Conservation (phyloP, 1,140 invertebrate species). For the Neuroterus valhalla region DNA sequence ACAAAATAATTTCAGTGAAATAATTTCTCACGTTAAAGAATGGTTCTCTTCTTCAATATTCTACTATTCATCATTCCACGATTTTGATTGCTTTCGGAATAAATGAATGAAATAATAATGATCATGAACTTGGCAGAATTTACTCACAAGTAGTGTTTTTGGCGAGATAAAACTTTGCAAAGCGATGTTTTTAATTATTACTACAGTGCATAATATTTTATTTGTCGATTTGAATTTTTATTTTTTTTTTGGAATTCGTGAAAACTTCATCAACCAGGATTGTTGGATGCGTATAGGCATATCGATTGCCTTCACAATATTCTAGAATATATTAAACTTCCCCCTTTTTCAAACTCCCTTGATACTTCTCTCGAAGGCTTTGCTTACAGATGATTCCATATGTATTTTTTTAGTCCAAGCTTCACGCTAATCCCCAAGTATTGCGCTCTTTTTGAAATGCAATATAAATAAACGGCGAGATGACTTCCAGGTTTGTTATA, state of each 20-base stretch:
- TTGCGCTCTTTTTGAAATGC: slow-evolving; percentile 44
- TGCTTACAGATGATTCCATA: slow-evolving; percentile 40
- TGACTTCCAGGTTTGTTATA: slow-evolving; percentile 16
- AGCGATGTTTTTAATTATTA: no score
- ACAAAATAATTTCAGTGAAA: no score
- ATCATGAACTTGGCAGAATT: no score
- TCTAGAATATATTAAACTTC: slow-evolving; percentile 33
- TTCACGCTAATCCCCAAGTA: slow-evolving; percentile 44
- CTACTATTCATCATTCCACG: no score
- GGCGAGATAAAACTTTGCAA: no score
- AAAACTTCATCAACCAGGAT: slow-evolving; percentile 4
- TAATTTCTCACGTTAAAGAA: no score
- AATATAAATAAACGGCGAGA: slow-evolving; percentile 43
- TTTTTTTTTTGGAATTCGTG: neutral
- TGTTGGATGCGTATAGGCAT: neutral
- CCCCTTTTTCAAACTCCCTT: slow-evolving; percentile 18
- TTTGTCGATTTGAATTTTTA: neutral
- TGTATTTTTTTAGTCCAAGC: slow-evolving; percentile 36
- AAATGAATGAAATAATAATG: no score
- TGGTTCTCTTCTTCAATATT: no score
- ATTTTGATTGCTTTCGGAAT: no score
- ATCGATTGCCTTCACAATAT: slow-evolving; percentile 41
- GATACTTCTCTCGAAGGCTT: slow-evolving; percentile 9
- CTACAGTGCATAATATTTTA: neutral
- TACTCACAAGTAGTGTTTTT: no score